Evolutionary conservation across 1,140 invertebrate species (phyloP), one percentile per base, ranked within the genome.

Genomic region (Ladona fulva): DNA sequence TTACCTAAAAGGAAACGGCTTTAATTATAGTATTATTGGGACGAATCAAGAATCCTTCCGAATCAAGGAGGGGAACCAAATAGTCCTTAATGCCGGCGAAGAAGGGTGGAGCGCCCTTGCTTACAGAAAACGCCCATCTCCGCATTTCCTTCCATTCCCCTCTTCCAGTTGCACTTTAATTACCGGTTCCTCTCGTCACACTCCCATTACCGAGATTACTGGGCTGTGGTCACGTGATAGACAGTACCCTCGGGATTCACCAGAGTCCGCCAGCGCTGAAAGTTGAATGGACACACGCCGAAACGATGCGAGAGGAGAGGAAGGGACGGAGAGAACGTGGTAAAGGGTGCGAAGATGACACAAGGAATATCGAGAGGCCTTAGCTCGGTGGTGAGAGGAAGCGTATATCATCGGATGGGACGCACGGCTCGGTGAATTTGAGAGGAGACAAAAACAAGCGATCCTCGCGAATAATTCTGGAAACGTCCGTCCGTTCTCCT

Each of bases 131-230:
- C 52, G n/a, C 52, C n/a, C 52, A 19, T 22, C 52, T 12, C 3
- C 52, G 52, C 3, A 5, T 16, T 22, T 66, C 52, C 52, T 19
- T 66, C 12, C 12, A 66, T 66, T 22, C 52, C 52, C n/a, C 52
- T 5, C 52, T 22, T 22, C 14, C 16, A 66, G 52, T 66, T 66
- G 52, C 52, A 66, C 52, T 66, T 66, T 66, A 66, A 66, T 66
- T 66, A 66, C 52, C 52, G 52, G 52, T 66, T 66, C 52, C n/a
- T 66, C 52, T 66, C 52, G n/a, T 66, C 52, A 66, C 52, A 66
- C 52, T 66, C 52, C 52, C 52, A 66, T 66, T 66, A 66, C 52
- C 52, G 52, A 66, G 52, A 66, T 66, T 66, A 66, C 52, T 66
- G 16, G 52, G 14, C 52, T 12, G 52, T 22, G 52, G 52, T 66